phyloP scores from a whole-genome alignment of 2,113 vertebrate genomes.

The Plestiodon gilberti region DNA sequence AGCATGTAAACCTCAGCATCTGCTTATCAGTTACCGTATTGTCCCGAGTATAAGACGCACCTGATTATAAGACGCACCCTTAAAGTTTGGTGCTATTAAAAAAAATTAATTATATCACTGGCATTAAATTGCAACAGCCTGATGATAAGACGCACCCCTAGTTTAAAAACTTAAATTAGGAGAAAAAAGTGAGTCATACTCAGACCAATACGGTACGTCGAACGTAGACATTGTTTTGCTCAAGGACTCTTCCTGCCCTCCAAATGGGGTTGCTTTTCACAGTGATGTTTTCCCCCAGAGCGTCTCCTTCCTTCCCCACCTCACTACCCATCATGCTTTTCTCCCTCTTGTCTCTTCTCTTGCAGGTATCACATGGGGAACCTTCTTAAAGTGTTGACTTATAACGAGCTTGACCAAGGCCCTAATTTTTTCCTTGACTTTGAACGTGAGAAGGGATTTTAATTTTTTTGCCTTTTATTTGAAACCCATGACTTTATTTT shows the following conservation, averaged over 20 bases:
- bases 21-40: too few species aligned
- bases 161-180: too few species aligned
- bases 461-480: constrained; percentile 72
- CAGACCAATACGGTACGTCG: too few species aligned
- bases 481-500: constrained; percentile 51
- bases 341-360: constrained; percentile 91
- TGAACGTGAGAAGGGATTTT: constrained; percentile 93
- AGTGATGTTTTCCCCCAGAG: constrained; percentile 39
- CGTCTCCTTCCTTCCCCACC: constrained; percentile 70
- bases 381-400: constrained; percentile 96
- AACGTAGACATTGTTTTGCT: neutral
- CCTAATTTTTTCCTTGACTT: constrained; percentile 98
- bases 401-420: constrained; percentile 94
- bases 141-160: too few species aligned
- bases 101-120: too few species aligned
- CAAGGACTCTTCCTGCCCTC: constrained; percentile 13
- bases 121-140: too few species aligned
- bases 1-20: too few species aligned
- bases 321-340: constrained; percentile 83
- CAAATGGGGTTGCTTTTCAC: neutral
- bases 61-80: too few species aligned
- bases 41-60: too few species aligned
- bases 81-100: too few species aligned
- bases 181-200: too few species aligned
- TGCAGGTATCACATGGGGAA: constrained; percentile 96